These are phyloP conservation scores for Ispidina picta DNA, from an alignment of 2,797 vertebrate genomes.

Conservation along the genomic window DNA sequence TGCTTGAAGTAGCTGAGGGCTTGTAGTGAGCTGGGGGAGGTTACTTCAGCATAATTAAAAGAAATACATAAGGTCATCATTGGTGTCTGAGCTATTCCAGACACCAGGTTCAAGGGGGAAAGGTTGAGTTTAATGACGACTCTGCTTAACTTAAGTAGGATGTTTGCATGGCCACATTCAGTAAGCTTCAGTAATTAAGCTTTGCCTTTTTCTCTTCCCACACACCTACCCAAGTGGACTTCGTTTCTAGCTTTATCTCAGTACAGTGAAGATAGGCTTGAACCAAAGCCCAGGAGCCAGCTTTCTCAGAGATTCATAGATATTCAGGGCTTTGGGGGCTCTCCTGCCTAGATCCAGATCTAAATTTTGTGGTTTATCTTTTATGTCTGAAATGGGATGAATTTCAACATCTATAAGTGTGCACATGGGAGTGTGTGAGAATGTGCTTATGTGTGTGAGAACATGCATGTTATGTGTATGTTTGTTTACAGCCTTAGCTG, in stretches of 20 bases:
- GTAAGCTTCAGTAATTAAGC: slow-evolving; percentile 63
- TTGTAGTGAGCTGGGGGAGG: slow-evolving; percentile 72
- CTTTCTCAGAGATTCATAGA: neutral
- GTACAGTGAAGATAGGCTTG: neutral
- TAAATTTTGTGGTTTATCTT: neutral
- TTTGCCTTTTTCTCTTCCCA: slow-evolving; percentile 63
- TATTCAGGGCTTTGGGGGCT: neutral
- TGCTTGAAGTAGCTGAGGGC: slow-evolving; percentile 82
- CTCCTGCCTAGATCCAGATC: neutral
- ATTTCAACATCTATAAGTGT: fast-evolving
- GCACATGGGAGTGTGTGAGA: neutral
- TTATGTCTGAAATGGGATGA: neutral
- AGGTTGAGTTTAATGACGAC: slow-evolving; percentile 72
- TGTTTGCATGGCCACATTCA: slow-evolving; percentile 52
- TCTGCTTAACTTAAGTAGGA: slow-evolving; percentile 70
- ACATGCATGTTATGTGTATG: neutral
- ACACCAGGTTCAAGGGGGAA: slow-evolving; percentile 66
- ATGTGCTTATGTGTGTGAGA: neutral
- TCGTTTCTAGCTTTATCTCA: slow-evolving; percentile 16
- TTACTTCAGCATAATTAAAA: slow-evolving; percentile 79
- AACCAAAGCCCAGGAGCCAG: neutral
- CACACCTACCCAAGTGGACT: slow-evolving; percentile 57
- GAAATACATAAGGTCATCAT: slow-evolving; percentile 73
- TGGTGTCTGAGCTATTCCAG: slow-evolving; percentile 73
- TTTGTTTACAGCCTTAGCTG: neutral